Evolutionary conservation across 2,888 invertebrate species (phyloP), one percentile per base, ranked within the genome.

Genomic region (Nudaria mundana): DNA sequence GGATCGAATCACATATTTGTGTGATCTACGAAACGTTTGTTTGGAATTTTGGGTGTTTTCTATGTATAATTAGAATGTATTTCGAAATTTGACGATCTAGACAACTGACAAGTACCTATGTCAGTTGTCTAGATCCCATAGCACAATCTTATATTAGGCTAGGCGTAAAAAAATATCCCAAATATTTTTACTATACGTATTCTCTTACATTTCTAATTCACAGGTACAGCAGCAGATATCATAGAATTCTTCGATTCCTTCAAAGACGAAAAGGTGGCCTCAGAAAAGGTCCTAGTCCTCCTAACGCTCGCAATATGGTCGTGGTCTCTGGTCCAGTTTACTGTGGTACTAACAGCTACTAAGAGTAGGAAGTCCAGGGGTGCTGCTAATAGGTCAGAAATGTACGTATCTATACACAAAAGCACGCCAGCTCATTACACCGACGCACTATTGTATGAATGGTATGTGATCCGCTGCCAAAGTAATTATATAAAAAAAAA

Each of bases 201-300:
- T 13, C 31, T 5, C 6, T 22, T 8, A 13, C 3, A n/a, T n/a
- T n/a, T n/a, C n/a, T n/a, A n/a, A n/a, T n/a, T 8, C n/a, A 18
- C 67, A 91, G 96, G 97, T 16, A 97, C 97, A 0, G 97, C 98
- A 0, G 97, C 98, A 0, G 98, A 97, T 76, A 98, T 98, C 36
- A 97, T 98, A 35, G 98, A 98, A 77, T 97, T 98, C 85, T 98
- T 98, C 82, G 98, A 98, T 80, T 97, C 97, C 0, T 98, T 98
- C 90, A 97, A 96, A 80, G 97, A 97, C 61, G 94, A 94, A 53
- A 94, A 93, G 64, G 94, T 96, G 29, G 93, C 94, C 0, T 86
- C 93, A 1, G 95, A 96, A 69, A 93, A 93, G 12, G 89, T 95
- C 2, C 86, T 98, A 16, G 96, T 97, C 0, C 92, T 94, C 13